A percentile compares a stretch with the other conserved stretches of the same genome.
phyloP scores from a whole-genome alignment of 1,140 invertebrate species.

The Ceratosolen solmsi region DNA sequence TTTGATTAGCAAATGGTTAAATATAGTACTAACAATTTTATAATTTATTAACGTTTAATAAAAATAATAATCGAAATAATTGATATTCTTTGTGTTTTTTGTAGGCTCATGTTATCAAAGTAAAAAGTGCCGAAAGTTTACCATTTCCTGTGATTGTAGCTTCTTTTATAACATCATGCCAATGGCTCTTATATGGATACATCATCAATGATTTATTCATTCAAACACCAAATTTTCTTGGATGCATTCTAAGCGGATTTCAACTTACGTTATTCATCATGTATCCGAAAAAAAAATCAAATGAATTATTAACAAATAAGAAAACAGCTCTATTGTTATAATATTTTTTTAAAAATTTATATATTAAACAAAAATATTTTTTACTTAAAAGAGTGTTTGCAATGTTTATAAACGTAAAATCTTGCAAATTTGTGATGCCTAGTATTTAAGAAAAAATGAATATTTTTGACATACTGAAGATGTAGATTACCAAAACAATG shows the following conservation, averaged over 20 bases:
- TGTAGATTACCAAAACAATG: background rate
- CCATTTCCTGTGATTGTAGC: slow-evolving; percentile 85
- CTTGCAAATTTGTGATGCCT: slow-evolving; percentile 46
- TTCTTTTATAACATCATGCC: slow-evolving; percentile 81
- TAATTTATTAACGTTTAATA: background rate
- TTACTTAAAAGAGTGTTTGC: slow-evolving; percentile 25
- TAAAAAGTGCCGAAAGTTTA: slow-evolving; percentile 83
- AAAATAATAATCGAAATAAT: background rate
- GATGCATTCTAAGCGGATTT: slow-evolving; percentile 78
- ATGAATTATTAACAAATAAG: slow-evolving; percentile 59
- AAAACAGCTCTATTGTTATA: background rate
- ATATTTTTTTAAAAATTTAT: slow-evolving; percentile 20
- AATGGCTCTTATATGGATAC: slow-evolving; percentile 85
- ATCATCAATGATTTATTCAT: slow-evolving; percentile 82
- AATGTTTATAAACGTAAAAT: slow-evolving; percentile 27
- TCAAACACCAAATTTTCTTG: slow-evolving; percentile 83
- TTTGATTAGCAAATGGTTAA: too few species aligned
- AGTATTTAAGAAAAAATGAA: slow-evolving; percentile 12
- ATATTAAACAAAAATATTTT: slow-evolving; percentile 15
- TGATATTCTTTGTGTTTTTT: slow-evolving; percentile 52
- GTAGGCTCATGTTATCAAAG: slow-evolving; percentile 81
- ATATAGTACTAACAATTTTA: too few species aligned
- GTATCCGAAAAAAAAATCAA: slow-evolving; percentile 75
- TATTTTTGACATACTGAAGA: slow-evolving; percentile 27
- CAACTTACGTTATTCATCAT: slow-evolving; percentile 82